A percentile compares a stretch with the other conserved stretches of the same genome.
phyloP scores from a whole-genome alignment of 1,140 invertebrate species.

The Drosophila ogumai region DNA sequence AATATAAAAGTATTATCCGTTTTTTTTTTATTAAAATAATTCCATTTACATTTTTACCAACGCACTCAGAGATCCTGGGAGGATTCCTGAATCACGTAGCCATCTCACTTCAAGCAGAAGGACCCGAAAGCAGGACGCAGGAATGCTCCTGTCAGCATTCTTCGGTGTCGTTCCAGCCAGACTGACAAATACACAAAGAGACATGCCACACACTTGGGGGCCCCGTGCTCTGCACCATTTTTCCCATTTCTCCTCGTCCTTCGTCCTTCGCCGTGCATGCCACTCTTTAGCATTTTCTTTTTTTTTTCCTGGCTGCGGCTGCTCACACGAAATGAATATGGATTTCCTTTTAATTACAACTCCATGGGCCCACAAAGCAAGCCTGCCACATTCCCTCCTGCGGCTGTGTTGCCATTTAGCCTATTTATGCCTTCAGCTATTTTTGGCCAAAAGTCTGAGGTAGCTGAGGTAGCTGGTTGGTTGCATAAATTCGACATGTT shows the following conservation, averaged over 20 bases:
- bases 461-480: background rate
- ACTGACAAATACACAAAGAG: conserved; percentile 55
- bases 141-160: conserved; percentile 54
- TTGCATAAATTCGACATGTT: conserved; percentile 41
- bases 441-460: conserved; percentile 34
- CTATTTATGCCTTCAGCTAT: conserved; percentile 52
- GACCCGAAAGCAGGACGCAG: conserved; percentile 20
- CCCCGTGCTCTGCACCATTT: background rate
- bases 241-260: conserved; percentile 17
- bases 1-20: background rate
- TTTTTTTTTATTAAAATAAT: background rate
- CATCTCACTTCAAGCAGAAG: conserved; percentile 16
- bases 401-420: conserved; percentile 22
- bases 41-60: background rate
- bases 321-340: conserved; percentile 73
- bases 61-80: background rate
- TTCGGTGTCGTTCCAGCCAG: conserved; percentile 56
- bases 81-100: conserved; percentile 15
- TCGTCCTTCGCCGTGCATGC: conserved; percentile 51
- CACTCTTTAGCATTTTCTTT: conserved; percentile 29
- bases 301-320: conserved; percentile 3
- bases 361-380: conserved; percentile 16
- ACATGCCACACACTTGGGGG: conserved; percentile 37
- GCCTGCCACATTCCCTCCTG: conserved; percentile 33
- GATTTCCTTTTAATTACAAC: conserved; percentile 81